Conservation (phyloP, 2,113 vertebrate species). For the Zapornia atra region DNA sequence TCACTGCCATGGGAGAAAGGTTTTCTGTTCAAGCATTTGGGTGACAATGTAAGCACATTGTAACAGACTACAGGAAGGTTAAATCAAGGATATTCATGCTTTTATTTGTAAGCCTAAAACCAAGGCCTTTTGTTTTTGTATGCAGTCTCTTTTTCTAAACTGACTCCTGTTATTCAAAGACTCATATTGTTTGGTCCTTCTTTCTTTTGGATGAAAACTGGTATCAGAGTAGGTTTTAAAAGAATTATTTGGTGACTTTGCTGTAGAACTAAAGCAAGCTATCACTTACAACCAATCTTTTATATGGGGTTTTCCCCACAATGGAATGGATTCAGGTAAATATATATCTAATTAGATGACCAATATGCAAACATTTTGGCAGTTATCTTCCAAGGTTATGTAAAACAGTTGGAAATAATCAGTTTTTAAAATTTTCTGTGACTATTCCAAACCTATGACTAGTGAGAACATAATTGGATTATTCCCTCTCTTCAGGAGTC, state of each 20-base stretch:
- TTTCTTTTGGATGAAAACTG: not conserved
- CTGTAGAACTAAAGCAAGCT: not conserved
- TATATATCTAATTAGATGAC: not conserved
- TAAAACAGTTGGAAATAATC: not conserved
- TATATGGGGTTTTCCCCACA: not conserved
- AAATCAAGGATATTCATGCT: not conserved
- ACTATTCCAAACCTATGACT: not conserved
- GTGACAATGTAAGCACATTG: not conserved
- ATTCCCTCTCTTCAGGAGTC: not conserved
- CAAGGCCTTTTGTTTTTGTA: not conserved
- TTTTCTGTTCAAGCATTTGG: not conserved
- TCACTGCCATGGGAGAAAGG: not conserved
- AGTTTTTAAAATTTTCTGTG: not conserved
- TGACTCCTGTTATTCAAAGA: not conserved
- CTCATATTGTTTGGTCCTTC: not conserved
- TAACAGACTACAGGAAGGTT: not conserved
- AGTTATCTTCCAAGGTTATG: not conserved
- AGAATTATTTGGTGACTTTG: not conserved
- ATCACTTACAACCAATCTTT: not conserved
- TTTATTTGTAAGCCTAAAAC: not conserved
- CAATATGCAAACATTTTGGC: not conserved
- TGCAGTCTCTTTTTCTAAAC: not conserved
- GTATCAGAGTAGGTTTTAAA: not conserved
- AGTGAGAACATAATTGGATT: conserved; percentile 5
- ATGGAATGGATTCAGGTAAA: not conserved